Percentiles rank a stretch among this genome's conserved stretches.
Conservation (phyloP, 2,888 invertebrate species). For the Heliconius charithonia region DNA sequence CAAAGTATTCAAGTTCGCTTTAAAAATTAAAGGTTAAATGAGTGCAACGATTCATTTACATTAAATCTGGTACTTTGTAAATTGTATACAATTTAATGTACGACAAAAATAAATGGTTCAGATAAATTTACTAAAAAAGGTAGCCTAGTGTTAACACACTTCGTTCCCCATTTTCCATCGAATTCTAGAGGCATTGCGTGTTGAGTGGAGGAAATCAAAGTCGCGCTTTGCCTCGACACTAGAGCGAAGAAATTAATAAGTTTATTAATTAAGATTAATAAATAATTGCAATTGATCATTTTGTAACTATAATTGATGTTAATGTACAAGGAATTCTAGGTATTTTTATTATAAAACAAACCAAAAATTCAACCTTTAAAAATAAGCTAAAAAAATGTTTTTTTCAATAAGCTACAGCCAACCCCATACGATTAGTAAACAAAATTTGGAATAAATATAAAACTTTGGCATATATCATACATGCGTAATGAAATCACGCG, state of each 20-base stretch:
- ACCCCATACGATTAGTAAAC: constrained; percentile 40
- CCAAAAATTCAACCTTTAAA: background rate
- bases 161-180: too few relatives aligned
- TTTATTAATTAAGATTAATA: background rate
- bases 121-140: too few relatives aligned
- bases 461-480: constrained; percentile 31
- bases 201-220: too few relatives aligned
- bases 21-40: background rate
- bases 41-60: background rate
- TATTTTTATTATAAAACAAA: background rate
- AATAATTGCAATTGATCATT: background rate
- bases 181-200: too few relatives aligned
- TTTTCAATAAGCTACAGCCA: constrained; percentile 33
- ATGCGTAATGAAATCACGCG: constrained; percentile 52
- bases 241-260: too few relatives aligned
- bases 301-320: background rate
- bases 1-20: background rate
- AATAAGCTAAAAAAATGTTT: constrained; percentile 19
- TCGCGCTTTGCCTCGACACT: too few relatives aligned
- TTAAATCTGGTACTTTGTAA: background rate
- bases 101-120: too few relatives aligned
- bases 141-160: too few relatives aligned
- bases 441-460: constrained; percentile 43
- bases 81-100: background rate
- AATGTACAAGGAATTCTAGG: background rate